Percentiles rank a stretch among this genome's conserved stretches.
Conservation (phyloP, 2,888 invertebrate species). For the Ypsolopha scabrella region DNA sequence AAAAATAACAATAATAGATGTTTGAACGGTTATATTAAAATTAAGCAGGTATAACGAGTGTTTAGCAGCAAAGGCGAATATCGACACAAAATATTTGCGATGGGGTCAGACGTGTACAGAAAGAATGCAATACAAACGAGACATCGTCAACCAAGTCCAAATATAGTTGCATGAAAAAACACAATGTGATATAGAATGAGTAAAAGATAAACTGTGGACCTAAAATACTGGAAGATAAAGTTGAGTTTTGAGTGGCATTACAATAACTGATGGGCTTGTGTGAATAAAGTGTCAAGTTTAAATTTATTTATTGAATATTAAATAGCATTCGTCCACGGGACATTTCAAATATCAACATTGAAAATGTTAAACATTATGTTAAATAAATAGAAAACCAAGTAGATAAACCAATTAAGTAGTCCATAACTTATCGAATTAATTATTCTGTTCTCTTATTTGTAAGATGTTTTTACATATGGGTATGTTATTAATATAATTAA, state of each 20-base stretch:
- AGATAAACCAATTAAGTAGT: no score
- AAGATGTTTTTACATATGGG: no score
- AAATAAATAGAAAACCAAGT: no score
- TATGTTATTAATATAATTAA: no score
- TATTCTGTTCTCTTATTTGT: no score
- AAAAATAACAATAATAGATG: background rate
- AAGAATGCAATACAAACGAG: constrained; percentile 45
- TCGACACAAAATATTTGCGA: background rate
- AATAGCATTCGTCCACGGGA: no score
- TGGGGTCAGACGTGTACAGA: background rate
- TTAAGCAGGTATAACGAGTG: no score
- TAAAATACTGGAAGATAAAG: constrained; percentile 17
- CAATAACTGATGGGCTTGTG: background rate
- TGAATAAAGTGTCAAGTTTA: no score
- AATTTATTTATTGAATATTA: no score
- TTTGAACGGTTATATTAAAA: background rate
- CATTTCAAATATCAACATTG: no score
- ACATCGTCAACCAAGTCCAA: constrained; percentile 35
- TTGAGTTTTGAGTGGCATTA: background rate
- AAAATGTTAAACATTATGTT: no score
- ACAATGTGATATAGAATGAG: constrained; percentile 28
- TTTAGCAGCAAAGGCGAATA: background rate
- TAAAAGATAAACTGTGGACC: background rate
- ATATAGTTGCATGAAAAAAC: constrained; percentile 47
- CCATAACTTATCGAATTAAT: no score